Conservation (phyloP, 1,140 invertebrate species). For the Neotoxoptera formosana region DNA sequence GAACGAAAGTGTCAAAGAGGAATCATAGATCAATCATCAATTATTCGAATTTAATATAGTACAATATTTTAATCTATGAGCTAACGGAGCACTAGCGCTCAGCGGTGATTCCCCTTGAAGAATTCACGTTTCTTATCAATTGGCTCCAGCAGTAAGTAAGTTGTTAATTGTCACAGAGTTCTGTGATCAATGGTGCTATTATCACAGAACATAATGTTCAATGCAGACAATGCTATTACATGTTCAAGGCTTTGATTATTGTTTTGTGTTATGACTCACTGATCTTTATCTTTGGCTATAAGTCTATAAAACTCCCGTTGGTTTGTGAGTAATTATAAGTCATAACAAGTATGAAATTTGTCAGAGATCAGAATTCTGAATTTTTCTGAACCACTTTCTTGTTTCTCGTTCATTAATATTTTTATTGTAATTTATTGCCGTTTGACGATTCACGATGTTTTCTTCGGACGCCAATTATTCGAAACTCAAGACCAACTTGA, state of each 20-base stretch:
- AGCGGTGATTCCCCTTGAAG: not conserved
- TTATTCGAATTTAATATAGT: too few species aligned
- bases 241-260: not conserved
- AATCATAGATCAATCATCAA: too few species aligned
- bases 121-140: not conserved
- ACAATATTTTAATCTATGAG: not conserved
- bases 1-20: too few species aligned
- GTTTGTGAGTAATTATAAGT: not conserved
- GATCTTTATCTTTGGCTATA: not conserved
- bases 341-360: not conserved
- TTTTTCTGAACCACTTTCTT: not conserved
- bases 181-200: too few species aligned
- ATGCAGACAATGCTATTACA: too few species aligned
- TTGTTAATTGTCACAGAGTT: not conserved
- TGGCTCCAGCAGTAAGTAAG: not conserved
- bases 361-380: not conserved
- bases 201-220: too few species aligned
- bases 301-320: not conserved
- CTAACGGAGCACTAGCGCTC: not conserved
- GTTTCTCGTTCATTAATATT: not conserved
- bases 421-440: not conserved
- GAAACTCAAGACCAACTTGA: slow-evolving; percentile 96
- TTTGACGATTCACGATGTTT: slow-evolving; percentile 74
- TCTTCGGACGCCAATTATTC: slow-evolving; percentile 87
- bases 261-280: not conserved